Evolutionary conservation across 2,797 vertebrate species (phyloP).

Genomic region (Enteromius anoplus): DNA sequence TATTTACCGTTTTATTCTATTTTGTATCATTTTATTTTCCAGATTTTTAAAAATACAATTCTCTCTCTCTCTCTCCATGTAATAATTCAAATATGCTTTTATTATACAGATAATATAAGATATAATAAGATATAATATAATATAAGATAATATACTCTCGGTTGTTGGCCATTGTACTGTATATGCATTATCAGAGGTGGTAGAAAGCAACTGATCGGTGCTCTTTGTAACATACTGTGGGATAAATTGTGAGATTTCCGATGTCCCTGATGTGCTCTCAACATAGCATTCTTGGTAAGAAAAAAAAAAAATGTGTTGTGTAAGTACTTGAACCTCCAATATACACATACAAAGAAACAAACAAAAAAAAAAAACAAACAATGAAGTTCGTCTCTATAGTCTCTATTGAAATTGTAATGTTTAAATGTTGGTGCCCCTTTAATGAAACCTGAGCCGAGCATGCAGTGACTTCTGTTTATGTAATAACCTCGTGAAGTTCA

Average conservation of each 20-base stretch:
- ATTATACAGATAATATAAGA: too few relatives aligned
- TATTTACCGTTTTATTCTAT: neutral
- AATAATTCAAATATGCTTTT: too few relatives aligned
- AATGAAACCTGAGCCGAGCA: conserved; percentile 45
- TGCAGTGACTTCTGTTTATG: conserved; percentile 7
- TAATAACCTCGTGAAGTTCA: conserved; percentile 18
- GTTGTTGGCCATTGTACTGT: neutral
- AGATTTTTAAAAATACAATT: neutral
- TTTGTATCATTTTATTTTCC: neutral
- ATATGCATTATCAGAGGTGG: neutral
- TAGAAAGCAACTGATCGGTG: conserved; percentile 47
- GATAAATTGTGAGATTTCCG: conserved; percentile 80
- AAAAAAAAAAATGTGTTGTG: conserved; percentile 12
- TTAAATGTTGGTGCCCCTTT: conserved; percentile 35
- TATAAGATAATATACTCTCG: too few relatives aligned
- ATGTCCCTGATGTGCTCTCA: conserved; percentile 82
- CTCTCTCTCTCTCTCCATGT: too few relatives aligned
- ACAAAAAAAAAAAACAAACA: too few relatives aligned
- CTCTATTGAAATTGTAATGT: neutral
- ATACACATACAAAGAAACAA: too few relatives aligned
- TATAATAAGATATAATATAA: too few relatives aligned
- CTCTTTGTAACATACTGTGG: conserved; percentile 74
- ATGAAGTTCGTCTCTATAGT: neutral
- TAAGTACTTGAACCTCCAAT: too few relatives aligned
- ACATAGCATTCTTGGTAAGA: conserved; percentile 81